phyloP scores from a whole-genome alignment of 1,140 invertebrate species.

The Leptopilina boulardi region DNA sequence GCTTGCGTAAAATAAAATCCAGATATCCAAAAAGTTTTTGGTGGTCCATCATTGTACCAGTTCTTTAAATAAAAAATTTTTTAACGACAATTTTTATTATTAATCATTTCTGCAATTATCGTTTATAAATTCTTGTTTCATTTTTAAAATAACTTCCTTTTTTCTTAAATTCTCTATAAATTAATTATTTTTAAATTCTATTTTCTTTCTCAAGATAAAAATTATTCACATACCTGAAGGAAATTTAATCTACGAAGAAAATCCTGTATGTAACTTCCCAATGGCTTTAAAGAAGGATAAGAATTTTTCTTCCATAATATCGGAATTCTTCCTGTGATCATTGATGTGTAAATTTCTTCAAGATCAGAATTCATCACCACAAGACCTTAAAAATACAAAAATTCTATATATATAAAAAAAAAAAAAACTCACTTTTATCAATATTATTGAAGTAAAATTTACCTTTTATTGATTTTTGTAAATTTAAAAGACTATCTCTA shows the following conservation, averaged over 20 bases:
- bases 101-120: no score
- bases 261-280: slow-evolving; percentile 93
- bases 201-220: neutral
- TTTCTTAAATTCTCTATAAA: neutral
- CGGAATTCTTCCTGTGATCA: slow-evolving; percentile 91
- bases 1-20: slow-evolving; percentile 98
- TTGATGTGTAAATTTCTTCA: slow-evolving; percentile 91
- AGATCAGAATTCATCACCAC: slow-evolving; percentile 91
- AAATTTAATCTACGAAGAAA: slow-evolving; percentile 88
- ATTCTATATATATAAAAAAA: neutral
- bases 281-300: slow-evolving; percentile 95
- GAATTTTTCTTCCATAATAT: slow-evolving; percentile 88
- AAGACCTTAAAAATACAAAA: slow-evolving; percentile 77
- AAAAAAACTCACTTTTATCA: slow-evolving; percentile 42
- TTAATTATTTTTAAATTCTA: neutral
- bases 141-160: no score
- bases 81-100: no score
- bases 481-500: slow-evolving; percentile 84
- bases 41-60: slow-evolving; percentile 90
- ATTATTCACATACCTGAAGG: slow-evolving; percentile 79
- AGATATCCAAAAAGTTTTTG: slow-evolving; percentile 92
- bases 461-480: slow-evolving; percentile 94
- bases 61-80: slow-evolving; percentile 75
- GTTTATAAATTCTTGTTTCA: no score
- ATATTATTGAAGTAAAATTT: slow-evolving; percentile 42